Percentiles rank a stretch among this genome's conserved stretches.
phyloP scores from a whole-genome alignment of 2,113 vertebrate genomes.

The Phoxinus phoxinus region DNA sequence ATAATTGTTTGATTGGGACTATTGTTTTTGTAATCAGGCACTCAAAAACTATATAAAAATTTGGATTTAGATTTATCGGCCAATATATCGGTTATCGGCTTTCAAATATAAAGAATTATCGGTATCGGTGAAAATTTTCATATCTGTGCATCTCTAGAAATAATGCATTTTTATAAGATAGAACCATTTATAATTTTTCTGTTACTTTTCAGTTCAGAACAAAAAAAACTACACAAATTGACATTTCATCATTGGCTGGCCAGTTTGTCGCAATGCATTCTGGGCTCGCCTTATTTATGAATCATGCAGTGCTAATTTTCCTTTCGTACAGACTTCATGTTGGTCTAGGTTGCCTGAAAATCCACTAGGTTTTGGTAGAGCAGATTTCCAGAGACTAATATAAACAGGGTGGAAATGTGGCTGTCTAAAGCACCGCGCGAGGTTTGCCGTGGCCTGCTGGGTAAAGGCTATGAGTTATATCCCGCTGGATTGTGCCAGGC shows the following conservation, averaged over 20 bases:
- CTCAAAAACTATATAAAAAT: too few relatives aligned
- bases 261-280: background rate
- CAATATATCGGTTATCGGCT: too few relatives aligned
- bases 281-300: background rate
- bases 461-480: background rate
- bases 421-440: background rate
- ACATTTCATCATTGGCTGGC: background rate
- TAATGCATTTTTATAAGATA: background rate
- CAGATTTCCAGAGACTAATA: background rate
- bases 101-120: too few relatives aligned
- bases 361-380: background rate
- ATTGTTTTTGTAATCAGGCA: too few relatives aligned
- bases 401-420: background rate
- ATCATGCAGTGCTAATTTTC: background rate
- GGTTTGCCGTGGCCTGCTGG: conserved; percentile 5
- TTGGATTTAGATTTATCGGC: too few relatives aligned
- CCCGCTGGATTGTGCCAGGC: conserved; percentile 14
- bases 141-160: background rate
- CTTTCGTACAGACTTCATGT: background rate
- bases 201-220: background rate
- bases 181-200: background rate
- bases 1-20: too few relatives aligned
- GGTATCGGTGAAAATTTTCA: too few relatives aligned
- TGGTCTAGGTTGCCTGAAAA: background rate
- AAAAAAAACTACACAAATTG: background rate